A percentile compares a stretch with the other conserved stretches of the same genome.
These are phyloP conservation scores for Drosophila baimaii DNA, from an alignment of 1,140 invertebrate species.

Conservation along the genomic window DNA sequence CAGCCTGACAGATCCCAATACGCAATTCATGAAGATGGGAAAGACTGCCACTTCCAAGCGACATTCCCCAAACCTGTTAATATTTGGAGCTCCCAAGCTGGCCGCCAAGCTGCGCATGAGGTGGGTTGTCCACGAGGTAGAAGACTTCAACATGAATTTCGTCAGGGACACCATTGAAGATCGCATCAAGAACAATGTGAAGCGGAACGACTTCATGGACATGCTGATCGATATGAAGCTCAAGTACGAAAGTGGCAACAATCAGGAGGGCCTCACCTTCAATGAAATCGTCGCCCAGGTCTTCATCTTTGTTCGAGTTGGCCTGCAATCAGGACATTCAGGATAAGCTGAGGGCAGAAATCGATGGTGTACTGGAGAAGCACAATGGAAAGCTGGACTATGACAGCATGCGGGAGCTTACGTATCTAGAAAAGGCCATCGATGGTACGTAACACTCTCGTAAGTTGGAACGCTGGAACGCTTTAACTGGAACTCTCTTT, in stretches of 20 bases:
- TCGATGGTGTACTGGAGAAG: slow-evolving; percentile 84
- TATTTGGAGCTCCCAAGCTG: slow-evolving; percentile 49
- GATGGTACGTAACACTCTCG: no score
- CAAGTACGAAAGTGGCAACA: slow-evolving; percentile 34
- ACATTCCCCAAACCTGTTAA: slow-evolving; percentile 17
- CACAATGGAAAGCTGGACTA: slow-evolving; percentile 63
- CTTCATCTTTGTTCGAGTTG: slow-evolving; percentile 85
- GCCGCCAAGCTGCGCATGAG: slow-evolving; percentile 48
- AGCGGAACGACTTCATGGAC: slow-evolving; percentile 83
- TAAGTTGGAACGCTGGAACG: no score
- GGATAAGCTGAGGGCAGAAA: slow-evolving; percentile 77
- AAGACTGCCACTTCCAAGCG: slow-evolving; percentile 18
- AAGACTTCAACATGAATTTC: slow-evolving; percentile 84
- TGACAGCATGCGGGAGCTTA: slow-evolving; percentile 71
- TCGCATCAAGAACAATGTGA: slow-evolving; percentile 53
- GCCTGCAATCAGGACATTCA: slow-evolving; percentile 86
- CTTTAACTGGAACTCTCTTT: neutral
- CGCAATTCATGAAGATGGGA: slow-evolving; percentile 84
- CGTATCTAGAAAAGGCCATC: slow-evolving; percentile 75
- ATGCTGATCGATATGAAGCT: slow-evolving; percentile 85
- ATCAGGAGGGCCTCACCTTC: slow-evolving; percentile 33
- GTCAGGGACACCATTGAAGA: slow-evolving; percentile 61
- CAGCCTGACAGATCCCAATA: slow-evolving; percentile 84
- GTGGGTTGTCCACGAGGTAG: slow-evolving; percentile 77
- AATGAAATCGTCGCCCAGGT: slow-evolving; percentile 84